phyloP scores from a whole-genome alignment of 1,140 invertebrate genomes.

The Drosophila funebris region DNA sequence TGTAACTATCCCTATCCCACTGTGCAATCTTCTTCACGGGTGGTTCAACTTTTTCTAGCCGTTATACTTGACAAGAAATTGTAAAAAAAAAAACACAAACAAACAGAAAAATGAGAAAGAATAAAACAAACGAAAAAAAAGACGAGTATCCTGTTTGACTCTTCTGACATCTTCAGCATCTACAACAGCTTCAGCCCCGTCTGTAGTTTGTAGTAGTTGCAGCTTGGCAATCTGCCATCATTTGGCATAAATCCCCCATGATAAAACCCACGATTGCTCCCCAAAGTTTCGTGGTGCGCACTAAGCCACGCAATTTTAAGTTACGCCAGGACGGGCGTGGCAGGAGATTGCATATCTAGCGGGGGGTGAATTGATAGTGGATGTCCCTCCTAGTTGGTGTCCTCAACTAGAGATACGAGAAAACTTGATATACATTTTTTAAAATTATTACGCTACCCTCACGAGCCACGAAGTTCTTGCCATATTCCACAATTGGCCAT shows the following conservation, averaged over 20 bases:
- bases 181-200: not conserved
- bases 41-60: constrained; percentile 68
- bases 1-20: constrained; percentile 20
- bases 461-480: constrained; percentile 50
- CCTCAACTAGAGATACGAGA: constrained; percentile 53
- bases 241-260: constrained; percentile 72
- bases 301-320: constrained; percentile 70
- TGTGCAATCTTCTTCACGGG: constrained; percentile 44
- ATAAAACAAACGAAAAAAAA: constrained; percentile 56
- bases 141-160: constrained; percentile 46
- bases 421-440: constrained; percentile 60
- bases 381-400: constrained; percentile 53
- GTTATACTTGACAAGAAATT: constrained; percentile 67
- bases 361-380: constrained; percentile 8
- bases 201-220: constrained; percentile 53
- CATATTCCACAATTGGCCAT: constrained; percentile 62
- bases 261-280: constrained; percentile 74
- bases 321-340: constrained; percentile 8
- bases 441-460: constrained; percentile 65
- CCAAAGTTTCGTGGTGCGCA: constrained; percentile 54
- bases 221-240: constrained; percentile 81
- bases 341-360: not conserved
- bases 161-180: not conserved
- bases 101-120: constrained; percentile 56
- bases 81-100: constrained; percentile 58